A percentile compares a stretch with the other conserved stretches of the same genome.
These are phyloP conservation scores for Corythornis vintsioides DNA, from an alignment of 2,113 vertebrate species.

Conservation along the genomic window DNA sequence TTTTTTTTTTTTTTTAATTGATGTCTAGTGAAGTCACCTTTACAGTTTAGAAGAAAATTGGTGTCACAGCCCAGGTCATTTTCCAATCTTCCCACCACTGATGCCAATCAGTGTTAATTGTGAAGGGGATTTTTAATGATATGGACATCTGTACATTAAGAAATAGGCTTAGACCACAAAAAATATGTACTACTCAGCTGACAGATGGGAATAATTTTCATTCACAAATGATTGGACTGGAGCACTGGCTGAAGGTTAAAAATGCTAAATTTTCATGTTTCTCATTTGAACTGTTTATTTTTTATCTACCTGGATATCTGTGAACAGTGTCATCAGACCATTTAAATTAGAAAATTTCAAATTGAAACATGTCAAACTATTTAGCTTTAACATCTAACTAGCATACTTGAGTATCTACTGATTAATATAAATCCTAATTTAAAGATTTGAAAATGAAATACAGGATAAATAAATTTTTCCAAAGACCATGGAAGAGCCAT, in stretches of 20 bases:
- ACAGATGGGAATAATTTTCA: slow-evolving; percentile 60
- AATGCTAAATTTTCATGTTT: not conserved
- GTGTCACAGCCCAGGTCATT: not conserved
- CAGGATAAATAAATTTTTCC: not conserved
- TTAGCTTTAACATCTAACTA: not conserved
- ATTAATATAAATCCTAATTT: not conserved
- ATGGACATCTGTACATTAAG: not conserved
- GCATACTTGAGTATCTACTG: not conserved
- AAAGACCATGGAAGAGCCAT: accelerated
- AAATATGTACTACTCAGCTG: not conserved
- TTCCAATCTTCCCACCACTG: not conserved
- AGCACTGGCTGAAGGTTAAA: not conserved
- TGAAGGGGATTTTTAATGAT: not conserved
- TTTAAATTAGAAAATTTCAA: slow-evolving; percentile 6
- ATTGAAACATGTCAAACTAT: not conserved
- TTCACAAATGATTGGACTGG: not conserved
- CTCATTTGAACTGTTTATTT: not conserved
- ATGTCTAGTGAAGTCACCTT: not conserved
- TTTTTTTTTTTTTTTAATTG: not conserved
- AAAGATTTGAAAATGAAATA: not conserved
- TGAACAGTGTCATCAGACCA: not conserved
- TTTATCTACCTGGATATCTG: not conserved
- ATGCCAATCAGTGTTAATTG: not conserved
- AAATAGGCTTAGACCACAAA: slow-evolving; percentile 34
- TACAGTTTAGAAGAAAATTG: not conserved